Evolutionary conservation across 1,140 invertebrate genomes (phyloP), one percentile per base, ranked within the genome.

Genomic region (Drosophila pachea): DNA sequence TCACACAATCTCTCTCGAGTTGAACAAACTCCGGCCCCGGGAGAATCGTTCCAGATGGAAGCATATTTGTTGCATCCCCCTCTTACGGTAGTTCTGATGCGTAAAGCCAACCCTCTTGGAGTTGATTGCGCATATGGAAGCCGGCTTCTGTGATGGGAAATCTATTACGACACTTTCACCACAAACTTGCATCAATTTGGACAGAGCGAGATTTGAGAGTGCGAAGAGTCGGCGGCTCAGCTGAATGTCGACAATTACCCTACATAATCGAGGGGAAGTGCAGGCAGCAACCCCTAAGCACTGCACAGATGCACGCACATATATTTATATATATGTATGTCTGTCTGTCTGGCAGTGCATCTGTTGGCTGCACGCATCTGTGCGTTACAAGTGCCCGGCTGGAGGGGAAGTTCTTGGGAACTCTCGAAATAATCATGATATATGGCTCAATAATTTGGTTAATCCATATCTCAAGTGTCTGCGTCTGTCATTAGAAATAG

Each of bases 1-100:
- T 53, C 43, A 56, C 48, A 45, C 12, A 14, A 29, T 63, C 40
- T 66, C 43, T 66, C 40, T 33, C 36, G 58, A 69, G 81, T 84
- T 84, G 81, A 84, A 84, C 86, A 86, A 86, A 84, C 81, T 47
- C 8, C 45, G 48, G 35, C 32, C 31, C 22, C 22, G 22, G 32
- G 47, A 33, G 54, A 60, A 54, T 55, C 67, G 68, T 60, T 66
- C 47, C 58, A 54, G 16, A 54, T 62, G 43, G 43, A 40, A 54
- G n/a, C 36, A 35, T 52, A 38, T 43, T 60, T 38, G 49, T 52
- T 52, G 36, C 50, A 22, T 38, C 16, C 50, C 35, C 50, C 4
- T 38, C 8, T 11, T 36, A 16, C n/a, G 29, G 35, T 38, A 53
- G 52, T 54, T 60, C 29, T 47, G 38, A 69, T 65, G 61, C 67